Evolutionary conservation across 2,797 vertebrate genomes (phyloP).

Genomic region (Myotis daubentonii): DNA sequence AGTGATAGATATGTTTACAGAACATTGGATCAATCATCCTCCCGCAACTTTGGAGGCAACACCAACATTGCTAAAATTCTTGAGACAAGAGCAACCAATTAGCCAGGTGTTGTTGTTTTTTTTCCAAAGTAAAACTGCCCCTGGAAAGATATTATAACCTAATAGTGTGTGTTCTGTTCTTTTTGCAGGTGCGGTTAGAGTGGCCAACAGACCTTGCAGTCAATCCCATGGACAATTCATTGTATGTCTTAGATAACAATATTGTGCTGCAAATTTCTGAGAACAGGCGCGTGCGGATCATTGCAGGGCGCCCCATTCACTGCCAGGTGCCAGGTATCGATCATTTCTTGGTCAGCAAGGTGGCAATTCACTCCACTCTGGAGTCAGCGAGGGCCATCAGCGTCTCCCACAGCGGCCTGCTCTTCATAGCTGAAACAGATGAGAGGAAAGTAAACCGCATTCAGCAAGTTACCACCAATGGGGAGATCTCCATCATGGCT

Average conservation of each 20-base stretch:
- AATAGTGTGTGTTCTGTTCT: constrained; percentile 57
- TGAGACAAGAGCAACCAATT: not conserved
- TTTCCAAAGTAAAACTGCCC: constrained; percentile 45
- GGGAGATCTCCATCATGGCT: constrained; percentile 95
- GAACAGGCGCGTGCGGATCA: constrained; percentile 92
- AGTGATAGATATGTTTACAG: constrained; percentile 20
- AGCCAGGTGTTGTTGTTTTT: not conserved
- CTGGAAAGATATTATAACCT: constrained; percentile 62
- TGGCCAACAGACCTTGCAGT: constrained; percentile 97
- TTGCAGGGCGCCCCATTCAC: constrained; percentile 96
- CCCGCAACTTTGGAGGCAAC: not conserved
- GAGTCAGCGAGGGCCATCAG: constrained; percentile 96
- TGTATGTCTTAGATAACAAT: constrained; percentile 98
- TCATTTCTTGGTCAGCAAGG: constrained; percentile 95
- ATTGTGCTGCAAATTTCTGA: constrained; percentile 97
- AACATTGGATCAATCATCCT: not conserved
- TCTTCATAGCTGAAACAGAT: constrained; percentile 97
- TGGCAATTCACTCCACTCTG: constrained; percentile 94
- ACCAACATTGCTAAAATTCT: constrained; percentile 34
- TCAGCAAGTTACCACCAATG: constrained; percentile 97
- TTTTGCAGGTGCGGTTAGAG: constrained; percentile 93
- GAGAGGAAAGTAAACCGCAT: constrained; percentile 98
- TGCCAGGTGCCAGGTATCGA: constrained; percentile 97
- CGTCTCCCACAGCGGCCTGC: constrained; percentile 93
- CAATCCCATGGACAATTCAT: constrained; percentile 96